Evolutionary conservation across 2,797 vertebrate genomes (phyloP).

Genomic region (Eulemur albifrons): DNA sequence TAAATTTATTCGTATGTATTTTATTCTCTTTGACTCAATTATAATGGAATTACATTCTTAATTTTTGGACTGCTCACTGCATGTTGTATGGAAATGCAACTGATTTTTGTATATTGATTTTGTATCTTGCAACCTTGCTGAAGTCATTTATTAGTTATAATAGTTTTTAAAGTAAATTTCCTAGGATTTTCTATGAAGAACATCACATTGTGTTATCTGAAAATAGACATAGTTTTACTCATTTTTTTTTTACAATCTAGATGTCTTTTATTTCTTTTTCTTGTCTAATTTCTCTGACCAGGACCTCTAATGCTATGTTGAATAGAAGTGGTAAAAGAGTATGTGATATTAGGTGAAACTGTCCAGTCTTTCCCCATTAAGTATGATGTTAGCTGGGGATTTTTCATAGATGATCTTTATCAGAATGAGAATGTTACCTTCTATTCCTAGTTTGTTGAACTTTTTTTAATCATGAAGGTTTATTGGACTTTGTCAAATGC

Average conservation of each 20-base stretch:
- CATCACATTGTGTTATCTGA: not conserved
- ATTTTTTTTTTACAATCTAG: not conserved
- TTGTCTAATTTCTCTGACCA: not conserved
- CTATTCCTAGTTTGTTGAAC: not conserved
- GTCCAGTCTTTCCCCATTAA: not conserved
- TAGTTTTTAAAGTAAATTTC: not conserved
- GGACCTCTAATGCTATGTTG: not conserved
- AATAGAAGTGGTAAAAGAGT: not conserved
- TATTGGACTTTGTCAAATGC: not conserved
- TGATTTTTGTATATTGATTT: conserved; percentile 1
- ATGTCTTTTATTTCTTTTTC: not conserved
- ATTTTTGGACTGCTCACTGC: not conserved
- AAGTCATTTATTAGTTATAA: not conserved
- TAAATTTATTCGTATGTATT: not conserved
- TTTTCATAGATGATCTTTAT: not conserved
- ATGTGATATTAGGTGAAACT: not conserved
- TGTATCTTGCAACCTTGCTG: not conserved
- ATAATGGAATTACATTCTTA: not conserved
- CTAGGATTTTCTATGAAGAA: not conserved
- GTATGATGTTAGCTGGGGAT: not conserved
- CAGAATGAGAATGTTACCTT: not conserved
- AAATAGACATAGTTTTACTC: not conserved
- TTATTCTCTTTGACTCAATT: not conserved
- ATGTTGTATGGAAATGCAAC: not conserved
- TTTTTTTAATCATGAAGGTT: not conserved